Conservation (phyloP, 2,888 invertebrate species). For the Branchipolynoe longqiensis region DNA sequence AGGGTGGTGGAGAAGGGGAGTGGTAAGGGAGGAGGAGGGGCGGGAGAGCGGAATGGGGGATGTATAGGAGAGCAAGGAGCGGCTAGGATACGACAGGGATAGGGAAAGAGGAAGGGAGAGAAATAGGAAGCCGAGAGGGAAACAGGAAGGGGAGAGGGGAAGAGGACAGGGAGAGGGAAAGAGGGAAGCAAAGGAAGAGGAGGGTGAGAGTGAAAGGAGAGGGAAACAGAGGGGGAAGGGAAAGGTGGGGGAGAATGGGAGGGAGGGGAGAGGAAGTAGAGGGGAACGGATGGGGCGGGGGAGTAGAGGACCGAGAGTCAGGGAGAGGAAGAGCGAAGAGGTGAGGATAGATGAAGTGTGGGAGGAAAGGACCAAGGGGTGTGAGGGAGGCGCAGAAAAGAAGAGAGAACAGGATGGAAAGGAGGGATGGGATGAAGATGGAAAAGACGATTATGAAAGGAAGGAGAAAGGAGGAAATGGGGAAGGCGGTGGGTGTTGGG, state of each 20-base stretch:
- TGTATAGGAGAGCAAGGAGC: background rate
- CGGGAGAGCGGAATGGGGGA: background rate
- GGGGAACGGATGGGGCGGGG: background rate
- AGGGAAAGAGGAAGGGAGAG: too few species aligned
- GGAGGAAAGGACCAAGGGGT: background rate
- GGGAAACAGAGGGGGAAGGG: background rate
- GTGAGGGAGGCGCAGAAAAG: background rate
- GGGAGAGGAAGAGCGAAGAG: background rate
- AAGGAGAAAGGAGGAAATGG: too few species aligned
- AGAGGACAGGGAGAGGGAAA: background rate
- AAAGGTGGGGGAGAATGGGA: background rate
- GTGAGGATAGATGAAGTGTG: background rate
- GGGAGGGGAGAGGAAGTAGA: background rate
- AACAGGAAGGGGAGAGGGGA: background rate
- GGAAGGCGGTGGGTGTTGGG: too few species aligned
- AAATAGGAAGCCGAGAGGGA: too few species aligned
- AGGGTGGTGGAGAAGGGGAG: background rate
- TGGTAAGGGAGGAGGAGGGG: background rate
- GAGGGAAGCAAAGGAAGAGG: too few species aligned
- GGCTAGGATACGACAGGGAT: background rate
- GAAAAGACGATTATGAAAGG: too few species aligned
- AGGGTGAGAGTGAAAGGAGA: background rate
- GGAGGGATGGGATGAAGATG: too few species aligned
- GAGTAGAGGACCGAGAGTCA: background rate
- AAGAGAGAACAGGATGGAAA: background rate